Evolutionary conservation across 2,888 invertebrate species (phyloP), one percentile per base, ranked within the genome.

Genomic region (Drosophila barbarae): DNA sequence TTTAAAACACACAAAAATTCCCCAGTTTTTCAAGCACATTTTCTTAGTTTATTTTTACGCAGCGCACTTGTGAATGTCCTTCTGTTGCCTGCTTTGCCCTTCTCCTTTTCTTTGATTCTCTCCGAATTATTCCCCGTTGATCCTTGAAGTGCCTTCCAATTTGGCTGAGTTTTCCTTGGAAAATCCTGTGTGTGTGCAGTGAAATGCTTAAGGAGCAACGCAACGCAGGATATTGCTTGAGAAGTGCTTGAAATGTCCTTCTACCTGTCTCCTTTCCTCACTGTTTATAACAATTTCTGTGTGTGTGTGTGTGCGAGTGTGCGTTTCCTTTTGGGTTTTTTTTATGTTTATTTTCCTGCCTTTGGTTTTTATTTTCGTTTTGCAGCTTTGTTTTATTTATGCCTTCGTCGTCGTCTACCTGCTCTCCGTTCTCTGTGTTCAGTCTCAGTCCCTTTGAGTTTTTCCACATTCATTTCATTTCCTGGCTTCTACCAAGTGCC

Each of bases 381-480:
- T 52, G 44, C 38, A 47, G 53, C 58, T 54, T 56, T 66, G 54
- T 66, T 66, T 53, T 55, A 50, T 65, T 66, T 66, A 53, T 66
- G 65, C 67, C 54, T 51, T 53, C 61, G 51, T 28, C 15, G 30
- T 42, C 42, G 55, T 70, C 61, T 65, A 55, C 67, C 52, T 67
- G 67, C 41, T 34, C 41, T 34, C 23, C 28, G 35, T 21, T 49
- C n/a, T n/a, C 28, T 38, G 36, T 32, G 47, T 5, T 30, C 36
- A 13, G 50, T 59, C 79, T 71, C n/a, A n/a, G n/a, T 79, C 54
- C 83, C 72, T 79, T 79, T 85, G 81, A 80, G 84, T 85, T 82
- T 69, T 83, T 58, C 75, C 80, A 83, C 80, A 83, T 76, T 85
- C 71, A 69, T 77, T 79, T 85, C 80, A 85, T 79, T 79, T 79